Percentiles rank a stretch among this genome's conserved stretches.
phyloP scores from a whole-genome alignment of 2,888 invertebrate genomes.

The Drosophila falleni region DNA sequence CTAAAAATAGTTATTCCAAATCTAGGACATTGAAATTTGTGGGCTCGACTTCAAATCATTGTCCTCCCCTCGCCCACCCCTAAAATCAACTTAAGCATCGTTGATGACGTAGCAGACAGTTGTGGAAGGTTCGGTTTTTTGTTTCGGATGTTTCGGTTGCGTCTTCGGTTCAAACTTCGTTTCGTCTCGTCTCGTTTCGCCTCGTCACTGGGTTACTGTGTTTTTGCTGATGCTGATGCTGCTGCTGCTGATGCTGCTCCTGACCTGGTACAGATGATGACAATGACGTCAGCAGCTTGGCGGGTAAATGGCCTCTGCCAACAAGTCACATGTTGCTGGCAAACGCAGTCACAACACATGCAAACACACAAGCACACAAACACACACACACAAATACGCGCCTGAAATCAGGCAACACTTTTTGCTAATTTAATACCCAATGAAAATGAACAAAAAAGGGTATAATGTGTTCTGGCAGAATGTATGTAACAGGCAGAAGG shows the following conservation, averaged over 20 bases:
- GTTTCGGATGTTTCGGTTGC: neutral
- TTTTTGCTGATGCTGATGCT: neutral
- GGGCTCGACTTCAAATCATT: slow-evolving; percentile 11
- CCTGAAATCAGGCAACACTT: slow-evolving; percentile 52
- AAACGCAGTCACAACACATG: slow-evolving; percentile 37
- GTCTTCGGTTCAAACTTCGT: slow-evolving; percentile 1
- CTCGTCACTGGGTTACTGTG: slow-evolving; percentile 44
- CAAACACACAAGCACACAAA: slow-evolving; percentile 21
- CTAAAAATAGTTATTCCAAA: slow-evolving; percentile 30
- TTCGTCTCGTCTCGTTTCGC: slow-evolving; percentile 9
- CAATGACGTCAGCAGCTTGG: slow-evolving; percentile 67
- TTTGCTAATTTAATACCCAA: too few species aligned
- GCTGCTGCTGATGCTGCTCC: slow-evolving; percentile 21
- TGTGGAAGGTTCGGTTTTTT: slow-evolving; percentile 29
- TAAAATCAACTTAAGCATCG: neutral
- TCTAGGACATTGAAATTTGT: slow-evolving; percentile 25
- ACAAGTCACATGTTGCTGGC: slow-evolving; percentile 73
- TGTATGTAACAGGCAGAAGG: too few species aligned
- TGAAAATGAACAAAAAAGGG: too few species aligned
- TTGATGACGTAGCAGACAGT: slow-evolving; percentile 51
- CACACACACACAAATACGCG: slow-evolving; percentile 23
- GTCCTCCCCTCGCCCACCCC: neutral
- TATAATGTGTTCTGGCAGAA: too few species aligned
- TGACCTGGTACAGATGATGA: slow-evolving; percentile 52
- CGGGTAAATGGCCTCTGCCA: slow-evolving; percentile 75